Percentiles rank a stretch among this genome's conserved stretches.
Evolutionary conservation across 1,140 invertebrate genomes (phyloP).

Genomic region (Calycopis cecrops): DNA sequence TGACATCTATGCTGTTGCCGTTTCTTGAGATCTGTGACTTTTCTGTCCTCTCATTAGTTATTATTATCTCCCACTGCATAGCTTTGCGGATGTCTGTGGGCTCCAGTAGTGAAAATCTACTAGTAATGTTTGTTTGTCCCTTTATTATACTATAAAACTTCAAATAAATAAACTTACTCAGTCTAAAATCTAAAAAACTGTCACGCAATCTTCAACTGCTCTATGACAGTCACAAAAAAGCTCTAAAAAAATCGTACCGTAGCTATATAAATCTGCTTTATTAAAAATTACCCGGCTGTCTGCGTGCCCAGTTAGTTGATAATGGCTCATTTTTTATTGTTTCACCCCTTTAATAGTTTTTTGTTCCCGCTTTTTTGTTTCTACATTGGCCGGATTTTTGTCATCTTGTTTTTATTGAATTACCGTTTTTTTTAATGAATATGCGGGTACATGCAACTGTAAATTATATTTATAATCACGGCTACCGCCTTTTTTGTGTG

Average conservation of each 20-base stretch:
- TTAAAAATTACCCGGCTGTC: slow-evolving; percentile 60
- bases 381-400: slow-evolving; percentile 64
- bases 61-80: too few relatives aligned
- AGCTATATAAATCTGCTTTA: slow-evolving; percentile 55
- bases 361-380: slow-evolving; percentile 39
- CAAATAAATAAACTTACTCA: too few relatives aligned
- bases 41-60: too few relatives aligned
- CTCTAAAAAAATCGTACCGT: slow-evolving; percentile 10
- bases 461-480: slow-evolving; percentile 46
- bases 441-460: slow-evolving; percentile 62
- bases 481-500: slow-evolving; percentile 45
- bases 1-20: too few relatives aligned
- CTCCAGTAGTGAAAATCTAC: too few relatives aligned
- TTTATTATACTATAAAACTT: too few relatives aligned
- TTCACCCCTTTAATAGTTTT: slow-evolving; percentile 61
- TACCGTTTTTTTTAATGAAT: slow-evolving; percentile 68
- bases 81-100: too few relatives aligned
- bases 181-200: too few relatives aligned
- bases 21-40: too few relatives aligned
- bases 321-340: slow-evolving; percentile 61
- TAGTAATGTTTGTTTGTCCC: too few relatives aligned
- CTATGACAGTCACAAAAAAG: slow-evolving; percentile 4
- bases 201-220: not conserved
- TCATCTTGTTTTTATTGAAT: slow-evolving; percentile 72
- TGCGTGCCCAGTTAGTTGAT: slow-evolving; percentile 51